Percentiles rank a stretch among this genome's conserved stretches.
Conservation (phyloP, 2,113 vertebrate species). For the Merops nubicus region DNA sequence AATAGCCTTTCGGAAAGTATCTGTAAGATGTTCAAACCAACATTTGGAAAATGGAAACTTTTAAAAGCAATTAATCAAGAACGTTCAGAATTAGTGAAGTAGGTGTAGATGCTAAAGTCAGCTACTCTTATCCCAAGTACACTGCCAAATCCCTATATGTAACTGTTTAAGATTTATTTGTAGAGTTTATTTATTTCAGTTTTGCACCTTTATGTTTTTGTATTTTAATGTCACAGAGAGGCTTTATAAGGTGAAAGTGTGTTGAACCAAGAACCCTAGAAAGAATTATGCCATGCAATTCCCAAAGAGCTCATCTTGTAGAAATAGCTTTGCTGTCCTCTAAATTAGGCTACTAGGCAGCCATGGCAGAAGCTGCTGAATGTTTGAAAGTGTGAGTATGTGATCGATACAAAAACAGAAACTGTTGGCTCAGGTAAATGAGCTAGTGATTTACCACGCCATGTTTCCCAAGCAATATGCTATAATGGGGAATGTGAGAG, state of each 20-base stretch:
- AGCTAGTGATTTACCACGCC: neutral
- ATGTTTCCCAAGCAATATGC: neutral
- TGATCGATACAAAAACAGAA: neutral
- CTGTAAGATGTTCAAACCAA: neutral
- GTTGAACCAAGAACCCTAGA: neutral
- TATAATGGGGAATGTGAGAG: neutral
- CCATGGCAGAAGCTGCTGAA: neutral
- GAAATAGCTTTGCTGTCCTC: neutral
- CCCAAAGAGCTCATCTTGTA: neutral
- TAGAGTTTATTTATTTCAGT: neutral
- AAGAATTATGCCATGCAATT: neutral
- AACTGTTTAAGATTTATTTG: neutral
- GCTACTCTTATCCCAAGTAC: neutral
- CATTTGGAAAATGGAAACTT: neutral
- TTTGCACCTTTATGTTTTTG: neutral
- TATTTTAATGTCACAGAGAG: neutral
- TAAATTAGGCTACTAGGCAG: neutral
- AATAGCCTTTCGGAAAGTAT: neutral
- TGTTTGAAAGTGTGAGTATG: neutral
- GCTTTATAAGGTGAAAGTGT: neutral
- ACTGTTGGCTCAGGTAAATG: neutral
- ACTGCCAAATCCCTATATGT: neutral
- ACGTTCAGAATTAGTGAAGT: neutral
- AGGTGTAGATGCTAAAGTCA: neutral
- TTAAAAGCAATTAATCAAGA: neutral